Evolutionary conservation across 2,888 invertebrate genomes (phyloP).

Genomic region (Phrixothrix hirtus): DNA sequence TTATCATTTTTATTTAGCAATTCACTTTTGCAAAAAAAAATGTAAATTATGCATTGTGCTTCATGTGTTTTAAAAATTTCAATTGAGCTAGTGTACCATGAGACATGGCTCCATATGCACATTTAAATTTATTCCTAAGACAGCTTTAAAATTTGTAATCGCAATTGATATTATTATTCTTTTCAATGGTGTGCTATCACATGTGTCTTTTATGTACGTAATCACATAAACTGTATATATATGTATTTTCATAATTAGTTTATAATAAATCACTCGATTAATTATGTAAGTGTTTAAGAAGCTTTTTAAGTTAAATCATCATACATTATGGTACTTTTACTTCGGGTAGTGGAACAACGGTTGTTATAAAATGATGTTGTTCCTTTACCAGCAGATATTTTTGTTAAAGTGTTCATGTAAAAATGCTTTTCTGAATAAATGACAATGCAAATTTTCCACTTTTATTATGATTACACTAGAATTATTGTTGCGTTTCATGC

Average conservation of each 20-base stretch:
- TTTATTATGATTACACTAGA: no score
- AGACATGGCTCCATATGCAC: no score
- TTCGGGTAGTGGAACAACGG: no score
- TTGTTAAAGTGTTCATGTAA: background rate
- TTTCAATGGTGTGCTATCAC: background rate
- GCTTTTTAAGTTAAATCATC: slow-evolving; percentile 17
- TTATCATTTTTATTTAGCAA: background rate
- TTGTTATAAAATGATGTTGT: no score
- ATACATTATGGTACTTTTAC: no score
- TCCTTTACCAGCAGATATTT: background rate
- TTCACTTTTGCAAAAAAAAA: slow-evolving; percentile 1
- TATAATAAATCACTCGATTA: slow-evolving; percentile 1
- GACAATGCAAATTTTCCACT: background rate
- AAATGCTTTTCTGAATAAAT: background rate
- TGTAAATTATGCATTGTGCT: background rate
- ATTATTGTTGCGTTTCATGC: no score
- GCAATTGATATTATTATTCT: slow-evolving; percentile 11
- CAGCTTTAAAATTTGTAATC: slow-evolving; percentile 14
- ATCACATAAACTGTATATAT: slow-evolving; percentile 21
- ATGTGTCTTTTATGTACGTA: background rate
- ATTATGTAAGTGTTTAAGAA: slow-evolving; percentile 12
- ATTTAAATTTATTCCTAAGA: background rate
- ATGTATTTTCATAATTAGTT: slow-evolving; percentile 22
- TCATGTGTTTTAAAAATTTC: no score
- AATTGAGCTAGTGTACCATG: no score